Evolutionary conservation across 1,140 invertebrate genomes (phyloP).

Genomic region (Trypoxylus dichotomus): DNA sequence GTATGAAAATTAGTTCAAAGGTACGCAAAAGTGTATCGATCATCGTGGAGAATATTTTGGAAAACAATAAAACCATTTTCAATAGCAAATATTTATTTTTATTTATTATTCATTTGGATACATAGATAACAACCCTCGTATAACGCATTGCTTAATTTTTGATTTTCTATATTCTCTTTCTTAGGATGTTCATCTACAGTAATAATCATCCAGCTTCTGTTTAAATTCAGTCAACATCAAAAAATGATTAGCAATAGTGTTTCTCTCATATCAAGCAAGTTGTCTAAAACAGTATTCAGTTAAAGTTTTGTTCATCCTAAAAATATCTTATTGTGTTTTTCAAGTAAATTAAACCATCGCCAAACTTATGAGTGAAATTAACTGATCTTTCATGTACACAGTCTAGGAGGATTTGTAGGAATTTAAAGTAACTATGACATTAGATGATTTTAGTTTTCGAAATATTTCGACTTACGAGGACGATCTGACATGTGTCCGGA

Average conservation of each 20-base stretch:
- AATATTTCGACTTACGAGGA: slow-evolving; percentile 5
- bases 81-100: too few species aligned
- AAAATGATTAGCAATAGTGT: neutral
- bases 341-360: neutral
- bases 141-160: neutral
- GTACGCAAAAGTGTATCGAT: too few species aligned
- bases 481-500: too few species aligned
- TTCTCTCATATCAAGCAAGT: neutral
- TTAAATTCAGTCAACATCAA: neutral
- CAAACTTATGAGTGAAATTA: neutral
- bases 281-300: neutral
- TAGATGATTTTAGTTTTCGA: neutral
- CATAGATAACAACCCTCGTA: neutral
- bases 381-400: neutral
- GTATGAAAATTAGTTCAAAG: too few species aligned
- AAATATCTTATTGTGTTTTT: neutral
- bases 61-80: too few species aligned
- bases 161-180: neutral
- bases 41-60: too few species aligned
- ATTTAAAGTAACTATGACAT: neutral
- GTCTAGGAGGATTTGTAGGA: neutral
- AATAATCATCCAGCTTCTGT: neutral
- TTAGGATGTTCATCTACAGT: neutral
- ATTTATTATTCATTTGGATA: too few species aligned
- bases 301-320: neutral